Base-by-base conservation (phyloP, 2,113 vertebrate genomes). In the Alouatta palliata region DNA sequence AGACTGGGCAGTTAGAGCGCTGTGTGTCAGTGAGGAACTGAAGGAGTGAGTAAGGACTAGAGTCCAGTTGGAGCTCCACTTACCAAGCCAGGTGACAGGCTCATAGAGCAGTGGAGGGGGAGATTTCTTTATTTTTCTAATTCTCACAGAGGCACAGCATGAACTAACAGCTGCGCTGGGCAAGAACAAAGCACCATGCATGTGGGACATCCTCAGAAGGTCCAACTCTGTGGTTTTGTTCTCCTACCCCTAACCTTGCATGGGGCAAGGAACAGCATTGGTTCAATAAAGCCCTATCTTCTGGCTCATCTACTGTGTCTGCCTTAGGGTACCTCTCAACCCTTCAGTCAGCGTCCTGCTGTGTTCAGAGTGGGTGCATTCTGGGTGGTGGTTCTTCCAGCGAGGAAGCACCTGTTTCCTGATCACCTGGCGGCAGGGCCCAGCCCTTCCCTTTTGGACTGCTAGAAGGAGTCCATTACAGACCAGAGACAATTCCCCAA, bases 381-480 rank as follows among this genome's bases (percentile, higher is more conserved):
- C 70, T 7, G 37, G 21, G 70, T 2, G 30, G 92, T 17, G 40
- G 40, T 17, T 75, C 87, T 92, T 84, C 49, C 75, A 23, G 19
- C 81, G 56, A 87, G 97, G 97, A 98, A 98, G 70, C 97, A 96
- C 84, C 97, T 97, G 97, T 49, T 97, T 97, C 97, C 97, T 58
- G 56, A n/a, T 83, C 87, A 95, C 87, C 90, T 95, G 90, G 71
- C 35, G 64, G 64, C 52, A 82, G 52, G 0, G 0, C 40, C 73
- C 2, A 6, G 66, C 80, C 80, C 81, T 96, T 76, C 43, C 45
- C 2, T 32, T 20, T 32, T 16, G 37, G 70, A 23, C 58, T 45
- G 52, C 30, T 82, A 1, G 1, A 17, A 82, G 73, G 14, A 52
- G 32, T 12, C 11, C 30, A 21, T 25, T 25, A 1, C 35, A 83